Evolutionary conservation across 2,113 vertebrate genomes (phyloP), one percentile per base, ranked within the genome.

Genomic region (Craseonycteris thonglongyai): DNA sequence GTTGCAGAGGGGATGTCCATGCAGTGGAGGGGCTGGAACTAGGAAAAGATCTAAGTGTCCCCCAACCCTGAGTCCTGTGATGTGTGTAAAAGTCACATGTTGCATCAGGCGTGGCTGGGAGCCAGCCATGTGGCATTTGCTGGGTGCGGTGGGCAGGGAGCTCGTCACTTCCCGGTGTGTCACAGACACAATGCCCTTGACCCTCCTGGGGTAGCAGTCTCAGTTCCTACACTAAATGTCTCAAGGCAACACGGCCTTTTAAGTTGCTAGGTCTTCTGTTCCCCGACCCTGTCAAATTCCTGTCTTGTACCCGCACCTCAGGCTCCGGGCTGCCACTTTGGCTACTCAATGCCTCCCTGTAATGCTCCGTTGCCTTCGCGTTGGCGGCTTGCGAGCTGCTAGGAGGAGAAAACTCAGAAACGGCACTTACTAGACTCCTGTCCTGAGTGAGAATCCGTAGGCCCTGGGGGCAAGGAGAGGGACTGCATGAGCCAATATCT

Each of bases 171-270:
- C 51, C 26, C 11, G 13, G 33, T 1, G 4, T n/a, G 0, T 22
- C 49, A 6, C 0, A 0, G 14, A 3, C 35, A 33, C 2, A 0
- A 5, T 28, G 12, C 40, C 30, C 9, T 35, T 3, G 5, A 40
- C 9, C 8, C 24, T 16, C 7, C 59, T 16, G 21, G 21, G 24
- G 33, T 40, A 3, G 19, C 13, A 42, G 21, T 45, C 66, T 45
- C 5, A 0, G 35, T 28, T 14, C 72, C 35, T 19, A 14, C 5
- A 10, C 38, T 72, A 2, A 51, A 4, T 3, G 33, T 49, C 74
- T 59, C 49, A 14, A 22, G 19, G n/a, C 59, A 4, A 2, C 33
- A 10, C 82, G 24, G 35, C 72, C 66, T 69, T 35, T 33, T 6
- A 15, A 26, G 14, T 45, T 56, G 9, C 49, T n/a, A 45, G 13